Base-by-base conservation (phyloP, 2,797 vertebrate species). In the Melanotaenia nigrans region DNA sequence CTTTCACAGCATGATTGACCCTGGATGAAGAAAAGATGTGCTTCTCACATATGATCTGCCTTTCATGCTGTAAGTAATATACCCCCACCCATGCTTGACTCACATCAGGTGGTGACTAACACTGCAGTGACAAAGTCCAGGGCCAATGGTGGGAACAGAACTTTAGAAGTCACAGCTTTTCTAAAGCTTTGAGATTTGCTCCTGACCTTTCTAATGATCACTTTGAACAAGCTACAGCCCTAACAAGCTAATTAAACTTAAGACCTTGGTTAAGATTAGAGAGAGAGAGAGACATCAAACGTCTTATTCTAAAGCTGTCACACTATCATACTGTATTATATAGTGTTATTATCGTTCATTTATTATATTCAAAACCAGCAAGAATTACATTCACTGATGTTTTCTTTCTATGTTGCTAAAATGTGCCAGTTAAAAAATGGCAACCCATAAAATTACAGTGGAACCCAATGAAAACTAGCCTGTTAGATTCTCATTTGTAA, bases 201-300 rank as follows among this genome's bases (percentile, higher is more conserved):
- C 18, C 38, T 55, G 64, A 66, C 64, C 51, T 57, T 42, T 42
- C 25, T 56, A 42, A 30, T 28, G 54, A 56, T 56, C 64, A 25
- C 64, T 56, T 56, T 57, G 64, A 66, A 42, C 51, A 16, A 56
- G 25, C 28, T 25, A 56, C 33, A 42, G 64, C 24, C 40, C 53
- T 56, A 56, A 56, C 64, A 56, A 36, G 24, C 64, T 18, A 54
- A 55, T 55, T 38, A 65, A 30, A 30, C 14, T 45, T 7, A 22
- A 54, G 22, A 28, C 22, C 24, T 24, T 24, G 8, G 51, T 54
- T 22, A 14, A 28, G 14, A 56, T 14, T 32, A 28, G 18, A 14
- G 18, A 30, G 30, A 30, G 28, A 30, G 30, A 30, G 40, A 18
- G 5, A 18, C 16, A 45, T 45, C 40, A 45, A 45, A 45, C 40